Evolutionary conservation across 2,797 vertebrate genomes (phyloP), one percentile per base, ranked within the genome.

Genomic region (Rhabdomys pumilio): DNA sequence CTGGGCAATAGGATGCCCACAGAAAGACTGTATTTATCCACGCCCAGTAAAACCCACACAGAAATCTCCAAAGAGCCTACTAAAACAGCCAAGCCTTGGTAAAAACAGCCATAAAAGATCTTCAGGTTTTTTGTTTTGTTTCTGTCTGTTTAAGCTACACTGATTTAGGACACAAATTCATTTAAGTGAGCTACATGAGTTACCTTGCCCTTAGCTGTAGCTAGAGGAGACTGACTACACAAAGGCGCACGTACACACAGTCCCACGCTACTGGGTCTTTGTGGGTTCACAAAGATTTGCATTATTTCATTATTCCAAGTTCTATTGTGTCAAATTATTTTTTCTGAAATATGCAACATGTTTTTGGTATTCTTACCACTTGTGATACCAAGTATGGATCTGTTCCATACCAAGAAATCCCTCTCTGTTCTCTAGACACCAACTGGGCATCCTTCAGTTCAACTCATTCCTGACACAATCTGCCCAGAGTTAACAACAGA

Each of bases 291-390:
- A 57, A 50, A 73, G 88, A 44, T 83, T 94, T 83, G 26, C 88
- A 65, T n/a, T 55, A 47, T 50, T 89, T 94, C n/a, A 9, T 81
- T 80, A n/a, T 90, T 76, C n/a, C 12, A 80, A 79, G 38, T 90
- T 96, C 65, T 90, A 76, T 89, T 44, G 41, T 50, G 47, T 63
- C 61, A 8, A 63, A 53, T 89, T n/a, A 53, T 93, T 83, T 91
- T 80, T 91, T 22, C 55, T 86, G 26, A n/a, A 55, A 81, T 38
- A 57, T 13, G 76, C 75, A 80, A 47, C 10, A 29, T 41, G 26
- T 53, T 75, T 65, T 29, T 59, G 82, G 15, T 83, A 41, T 50
- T 75, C 69, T 89, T 3, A 6, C 50, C 13, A 65, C 65, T 93
- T 80, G 14, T 61, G 22, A 57, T 57, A 38, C 31, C 20, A 81